A percentile compares a stretch with the other conserved stretches of the same genome.
Conservation (phyloP, 92 coral and sea anemone species). For the Phenganax subtilis region DNA sequence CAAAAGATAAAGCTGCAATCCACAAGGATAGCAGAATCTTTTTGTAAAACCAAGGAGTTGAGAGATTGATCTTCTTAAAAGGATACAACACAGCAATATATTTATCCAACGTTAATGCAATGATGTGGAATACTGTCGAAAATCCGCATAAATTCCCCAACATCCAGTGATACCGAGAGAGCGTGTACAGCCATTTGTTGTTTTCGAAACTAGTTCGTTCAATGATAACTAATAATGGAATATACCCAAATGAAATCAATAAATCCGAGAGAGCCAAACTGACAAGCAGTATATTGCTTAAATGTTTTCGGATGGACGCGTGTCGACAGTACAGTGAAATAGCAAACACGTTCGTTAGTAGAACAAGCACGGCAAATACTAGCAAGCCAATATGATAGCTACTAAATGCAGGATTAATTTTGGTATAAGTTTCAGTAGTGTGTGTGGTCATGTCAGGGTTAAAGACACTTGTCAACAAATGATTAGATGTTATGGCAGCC, state of each 20-base stretch:
- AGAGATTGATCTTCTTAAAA: conserved; percentile 6
- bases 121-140: conserved; percentile 23
- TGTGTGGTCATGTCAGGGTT: too few species aligned
- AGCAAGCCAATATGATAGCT: not conserved
- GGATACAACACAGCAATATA: conserved; percentile 21
- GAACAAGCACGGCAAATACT: conserved; percentile 1
- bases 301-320: not conserved
- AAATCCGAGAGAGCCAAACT: conserved; percentile 14
- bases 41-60: not conserved
- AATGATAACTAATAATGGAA: not conserved
- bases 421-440: too few species aligned
- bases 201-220: conserved; percentile 1
- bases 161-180: not conserved
- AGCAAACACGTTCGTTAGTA: conserved; percentile 28
- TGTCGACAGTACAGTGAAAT: conserved; percentile 16
- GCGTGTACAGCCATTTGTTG: not conserved
- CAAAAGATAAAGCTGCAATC: not conserved
- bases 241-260: not conserved
- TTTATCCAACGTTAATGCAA: conserved; percentile 12
- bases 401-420: too few species aligned
- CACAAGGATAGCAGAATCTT: conserved; percentile 9
- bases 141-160: conserved; percentile 22
- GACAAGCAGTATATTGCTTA: not conserved
- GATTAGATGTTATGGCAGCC: too few species aligned
- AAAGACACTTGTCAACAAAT: too few species aligned